Percentiles rank a stretch among this genome's conserved stretches.
These are phyloP conservation scores for Leucopternis melanops DNA, from an alignment of 2,113 vertebrate species.

Conservation along the genomic window DNA sequence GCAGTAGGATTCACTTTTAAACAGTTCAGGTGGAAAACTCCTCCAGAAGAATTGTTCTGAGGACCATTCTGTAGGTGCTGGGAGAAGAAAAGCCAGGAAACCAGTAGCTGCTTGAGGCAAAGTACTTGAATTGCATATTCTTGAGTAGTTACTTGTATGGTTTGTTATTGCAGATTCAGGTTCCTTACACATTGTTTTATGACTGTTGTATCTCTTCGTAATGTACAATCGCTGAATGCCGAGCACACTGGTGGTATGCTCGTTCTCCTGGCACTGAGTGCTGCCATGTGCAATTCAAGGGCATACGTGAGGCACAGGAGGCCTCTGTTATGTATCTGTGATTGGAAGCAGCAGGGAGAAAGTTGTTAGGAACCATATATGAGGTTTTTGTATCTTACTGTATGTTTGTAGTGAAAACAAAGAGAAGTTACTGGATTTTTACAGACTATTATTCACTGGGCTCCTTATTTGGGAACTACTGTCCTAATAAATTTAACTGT, in stretches of 20 bases:
- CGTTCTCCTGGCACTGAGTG: not conserved
- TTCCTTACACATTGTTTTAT: not conserved
- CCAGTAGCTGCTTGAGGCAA: not conserved
- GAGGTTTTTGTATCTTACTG: not conserved
- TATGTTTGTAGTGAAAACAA: not conserved
- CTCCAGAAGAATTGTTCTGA: not conserved
- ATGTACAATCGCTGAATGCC: not conserved
- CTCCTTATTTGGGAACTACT: not conserved
- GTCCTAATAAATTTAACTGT: not conserved
- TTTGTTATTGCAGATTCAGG: not conserved
- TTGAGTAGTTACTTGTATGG: not conserved
- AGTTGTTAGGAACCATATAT: accelerated
- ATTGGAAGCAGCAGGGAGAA: not conserved
- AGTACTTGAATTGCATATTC: not conserved
- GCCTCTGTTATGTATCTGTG: not conserved
- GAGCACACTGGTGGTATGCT: not conserved
- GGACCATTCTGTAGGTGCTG: not conserved
- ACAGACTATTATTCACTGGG: not conserved
- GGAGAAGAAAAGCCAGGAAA: not conserved
- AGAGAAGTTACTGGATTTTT: not conserved
- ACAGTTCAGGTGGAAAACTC: not conserved
- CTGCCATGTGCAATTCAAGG: not conserved
- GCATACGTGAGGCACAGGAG: not conserved
- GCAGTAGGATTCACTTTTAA: not conserved
- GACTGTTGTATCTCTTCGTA: not conserved